Base-by-base conservation (phyloP, 1,140 invertebrate species). In the Heliconius melpomene region DNA sequence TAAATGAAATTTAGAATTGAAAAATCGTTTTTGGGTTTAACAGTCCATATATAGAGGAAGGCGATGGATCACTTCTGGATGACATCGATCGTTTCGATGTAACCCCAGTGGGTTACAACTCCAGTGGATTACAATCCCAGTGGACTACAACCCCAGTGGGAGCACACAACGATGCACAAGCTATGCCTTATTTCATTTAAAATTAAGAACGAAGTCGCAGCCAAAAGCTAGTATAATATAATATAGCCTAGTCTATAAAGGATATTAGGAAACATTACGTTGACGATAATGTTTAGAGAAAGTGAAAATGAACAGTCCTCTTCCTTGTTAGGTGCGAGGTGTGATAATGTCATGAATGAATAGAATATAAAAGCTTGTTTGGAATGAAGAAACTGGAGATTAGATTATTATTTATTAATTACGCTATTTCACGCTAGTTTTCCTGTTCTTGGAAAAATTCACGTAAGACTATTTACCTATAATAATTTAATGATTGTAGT, bases 261-360 rank as follows among this genome's bases (percentile, higher is more conserved):
- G 79, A 80, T 75, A 80, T 76, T 72, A 70, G 74, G 57, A 77
- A 78, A 71, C 74, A 73, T 54, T 72, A 78, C 73, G 36, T 57
- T 80, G 86, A 83, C 84, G 81, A 83, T 78, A 78, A 79, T 82
- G 80, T 84, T 83, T 76, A 78, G 84, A 86, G 87, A 90, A 90
- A 90, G 87, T 85, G 83, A 84, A 84, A 89, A 90, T 88, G 78
- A 85, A 85, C 84, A 75, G 78, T 74, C 79, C 77, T 77, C 79
- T 77, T 77, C 76, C 76, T 77, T 16, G 76, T 77, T 72, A 72
- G 76, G 40, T 77, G 60, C 75, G 23, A 77, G 76, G 70, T 77
- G 66, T 72, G 70, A 72, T 72, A 52, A 46, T 72, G 60, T 70
- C 60, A 77, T 77, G 60, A 71, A 40, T 70, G 75, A 77, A 66